Conservation (phyloP, 2,113 vertebrate genomes). For the Brachyistius frenatus region DNA sequence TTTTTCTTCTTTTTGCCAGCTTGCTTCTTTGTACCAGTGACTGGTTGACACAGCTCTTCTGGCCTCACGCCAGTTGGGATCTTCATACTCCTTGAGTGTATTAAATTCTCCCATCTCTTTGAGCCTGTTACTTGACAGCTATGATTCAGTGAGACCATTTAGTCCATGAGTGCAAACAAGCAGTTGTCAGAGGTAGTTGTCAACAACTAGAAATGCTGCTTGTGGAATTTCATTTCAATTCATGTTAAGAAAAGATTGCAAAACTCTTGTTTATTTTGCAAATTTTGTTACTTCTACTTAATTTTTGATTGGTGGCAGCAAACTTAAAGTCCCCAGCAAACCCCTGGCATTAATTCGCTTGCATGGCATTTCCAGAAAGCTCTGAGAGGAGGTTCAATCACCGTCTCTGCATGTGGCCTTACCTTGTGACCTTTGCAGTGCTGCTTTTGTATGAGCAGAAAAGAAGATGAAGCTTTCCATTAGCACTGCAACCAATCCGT, state of each 20-base stretch:
- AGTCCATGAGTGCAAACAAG: not conserved
- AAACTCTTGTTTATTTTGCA: not conserved
- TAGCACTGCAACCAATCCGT: slow-evolving; percentile 23
- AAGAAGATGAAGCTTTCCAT: slow-evolving; percentile 47
- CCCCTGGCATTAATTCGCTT: slow-evolving; percentile 3
- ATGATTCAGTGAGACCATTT: not conserved
- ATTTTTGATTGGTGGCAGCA: not conserved
- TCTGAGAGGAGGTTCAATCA: slow-evolving; percentile 35
- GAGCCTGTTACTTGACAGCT: slow-evolving; percentile 13
- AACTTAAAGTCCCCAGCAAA: not conserved
- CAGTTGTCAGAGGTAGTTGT: slow-evolving; percentile 20
- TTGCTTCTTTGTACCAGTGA: not conserved
- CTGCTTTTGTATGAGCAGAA: slow-evolving; percentile 36
- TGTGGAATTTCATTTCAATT: not conserved
- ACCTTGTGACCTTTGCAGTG: slow-evolving; percentile 29
- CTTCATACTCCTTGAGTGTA: not conserved
- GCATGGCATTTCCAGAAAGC: slow-evolving; percentile 28
- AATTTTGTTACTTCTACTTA: not conserved
- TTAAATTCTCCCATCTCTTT: slow-evolving; percentile 21
- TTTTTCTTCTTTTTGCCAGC: not conserved
- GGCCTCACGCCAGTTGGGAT: not conserved
- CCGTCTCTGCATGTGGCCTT: slow-evolving; percentile 32
- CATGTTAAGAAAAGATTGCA: not conserved
- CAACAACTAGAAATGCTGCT: not conserved
- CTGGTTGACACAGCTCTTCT: slow-evolving; percentile 2